These are phyloP conservation scores for Mormyrus lacerda DNA, from an alignment of 2,113 vertebrate species.

Conservation along the genomic window DNA sequence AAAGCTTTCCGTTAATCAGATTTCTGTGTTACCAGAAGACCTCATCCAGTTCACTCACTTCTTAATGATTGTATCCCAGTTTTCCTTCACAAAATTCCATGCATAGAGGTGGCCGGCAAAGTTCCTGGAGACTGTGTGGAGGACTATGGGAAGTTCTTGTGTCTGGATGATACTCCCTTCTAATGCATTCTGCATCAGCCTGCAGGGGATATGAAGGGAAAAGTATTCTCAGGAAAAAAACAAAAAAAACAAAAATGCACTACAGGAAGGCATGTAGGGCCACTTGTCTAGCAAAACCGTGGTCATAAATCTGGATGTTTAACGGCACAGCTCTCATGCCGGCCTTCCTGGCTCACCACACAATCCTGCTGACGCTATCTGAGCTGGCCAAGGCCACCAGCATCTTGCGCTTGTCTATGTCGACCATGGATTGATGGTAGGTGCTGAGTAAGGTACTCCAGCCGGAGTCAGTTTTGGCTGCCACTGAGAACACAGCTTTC, in stretches of 20 bases:
- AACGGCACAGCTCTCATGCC: background rate
- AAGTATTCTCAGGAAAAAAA: background rate
- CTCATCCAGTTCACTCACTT: conserved; percentile 62
- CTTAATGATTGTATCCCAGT: conserved; percentile 77
- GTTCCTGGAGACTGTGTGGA: conserved; percentile 59
- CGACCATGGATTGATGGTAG: conserved; percentile 56
- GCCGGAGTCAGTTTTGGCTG: conserved; percentile 63
- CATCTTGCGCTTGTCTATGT: conserved; percentile 79
- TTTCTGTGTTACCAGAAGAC: background rate
- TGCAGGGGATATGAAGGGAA: conserved; percentile 37
- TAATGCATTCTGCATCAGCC: conserved; percentile 74
- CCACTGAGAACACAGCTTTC: conserved; percentile 71
- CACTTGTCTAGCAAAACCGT: background rate
- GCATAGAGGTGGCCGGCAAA: conserved; percentile 75
- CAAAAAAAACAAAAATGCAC: background rate
- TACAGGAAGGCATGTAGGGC: background rate
- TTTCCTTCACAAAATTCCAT: conserved; percentile 92
- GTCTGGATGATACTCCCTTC: conserved; percentile 64
- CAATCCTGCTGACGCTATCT: conserved; percentile 60
- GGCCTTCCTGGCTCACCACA: conserved; percentile 60
- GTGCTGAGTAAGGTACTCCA: conserved; percentile 63
- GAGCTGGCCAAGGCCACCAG: conserved; percentile 77
- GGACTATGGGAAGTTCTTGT: conserved; percentile 74
- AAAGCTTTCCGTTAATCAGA: background rate
- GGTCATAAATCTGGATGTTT: background rate